These are phyloP conservation scores for Sinocyclocheilus anshuiensis DNA, from an alignment of 2,113 vertebrate species.

Conservation along the genomic window DNA sequence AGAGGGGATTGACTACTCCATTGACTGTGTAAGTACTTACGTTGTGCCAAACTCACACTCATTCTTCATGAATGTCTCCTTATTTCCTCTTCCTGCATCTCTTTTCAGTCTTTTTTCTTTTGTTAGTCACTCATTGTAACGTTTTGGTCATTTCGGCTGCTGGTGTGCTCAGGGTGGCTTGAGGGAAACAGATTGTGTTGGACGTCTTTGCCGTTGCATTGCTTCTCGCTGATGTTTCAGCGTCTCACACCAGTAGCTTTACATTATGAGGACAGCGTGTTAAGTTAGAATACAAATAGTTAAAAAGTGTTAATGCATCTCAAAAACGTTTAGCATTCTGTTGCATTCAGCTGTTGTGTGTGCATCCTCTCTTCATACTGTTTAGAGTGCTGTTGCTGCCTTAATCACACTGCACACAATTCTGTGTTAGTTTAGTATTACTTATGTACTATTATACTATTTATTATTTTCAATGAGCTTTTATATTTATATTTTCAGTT, in stretches of 20 bases:
- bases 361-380: too few species aligned
- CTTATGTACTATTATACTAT: too few species aligned
- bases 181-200: background rate
- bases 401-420: too few species aligned
- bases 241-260: background rate
- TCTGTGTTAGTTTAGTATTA: too few species aligned
- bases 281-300: background rate
- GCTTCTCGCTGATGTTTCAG: conserved; percentile 9
- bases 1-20: conserved; percentile 74
- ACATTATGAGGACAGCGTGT: background rate
- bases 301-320: background rate
- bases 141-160: background rate
- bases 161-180: background rate
- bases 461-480: too few species aligned
- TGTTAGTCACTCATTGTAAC: conserved; percentile 24
- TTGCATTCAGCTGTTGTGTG: too few species aligned
- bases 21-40: conserved; percentile 71
- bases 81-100: conserved; percentile 45
- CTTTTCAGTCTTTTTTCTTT: conserved; percentile 62
- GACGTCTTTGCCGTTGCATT: conserved; percentile 41
- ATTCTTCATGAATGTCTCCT: background rate
- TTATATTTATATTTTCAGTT: too few species aligned
- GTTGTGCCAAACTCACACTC: background rate
- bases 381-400: too few species aligned
- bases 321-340: too few species aligned